Conservation (phyloP, 2,888 invertebrate species). For the Flabesymbios commensalis region DNA sequence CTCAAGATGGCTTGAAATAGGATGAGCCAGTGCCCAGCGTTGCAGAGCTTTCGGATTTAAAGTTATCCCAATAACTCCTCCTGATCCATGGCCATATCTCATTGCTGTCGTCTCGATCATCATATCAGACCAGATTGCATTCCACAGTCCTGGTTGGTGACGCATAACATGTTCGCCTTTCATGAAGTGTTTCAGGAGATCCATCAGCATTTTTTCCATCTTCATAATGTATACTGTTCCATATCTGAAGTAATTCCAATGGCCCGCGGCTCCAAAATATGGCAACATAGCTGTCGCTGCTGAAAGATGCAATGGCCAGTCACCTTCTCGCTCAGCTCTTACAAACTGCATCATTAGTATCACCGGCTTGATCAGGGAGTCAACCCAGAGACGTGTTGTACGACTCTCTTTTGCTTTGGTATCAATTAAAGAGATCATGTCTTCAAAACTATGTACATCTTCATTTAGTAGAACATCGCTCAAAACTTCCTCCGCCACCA, state of each 20-base stretch:
- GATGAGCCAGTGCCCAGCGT: too few species aligned
- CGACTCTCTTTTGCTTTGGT: too few species aligned
- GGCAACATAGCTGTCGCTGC: slow-evolving; percentile 9
- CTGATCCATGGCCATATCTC: too few species aligned
- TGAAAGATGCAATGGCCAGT: slow-evolving; percentile 15
- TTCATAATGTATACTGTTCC: too few species aligned
- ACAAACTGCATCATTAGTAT: slow-evolving; percentile 2
- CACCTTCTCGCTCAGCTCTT: slow-evolving; percentile 14
- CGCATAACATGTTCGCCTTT: neutral
- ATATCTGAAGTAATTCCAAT: slow-evolving; percentile 1
- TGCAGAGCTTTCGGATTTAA: too few species aligned
- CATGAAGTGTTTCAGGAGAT: neutral
- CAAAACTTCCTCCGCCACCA: slow-evolving; percentile 13
- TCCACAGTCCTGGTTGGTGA: too few species aligned
- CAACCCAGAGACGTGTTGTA: too few species aligned
- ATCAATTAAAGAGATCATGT: slow-evolving; percentile 1
- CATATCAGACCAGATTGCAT: too few species aligned
- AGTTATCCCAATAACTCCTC: too few species aligned
- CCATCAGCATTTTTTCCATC: too few species aligned
- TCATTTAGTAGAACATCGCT: neutral
- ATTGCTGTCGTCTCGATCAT: too few species aligned
- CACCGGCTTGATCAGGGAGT: slow-evolving; percentile 10
- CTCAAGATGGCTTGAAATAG: too few species aligned
- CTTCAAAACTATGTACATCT: neutral
- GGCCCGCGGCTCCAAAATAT: neutral